Base-by-base conservation (phyloP, 2,113 vertebrate genomes). In the Saccopteryx leptura region DNA sequence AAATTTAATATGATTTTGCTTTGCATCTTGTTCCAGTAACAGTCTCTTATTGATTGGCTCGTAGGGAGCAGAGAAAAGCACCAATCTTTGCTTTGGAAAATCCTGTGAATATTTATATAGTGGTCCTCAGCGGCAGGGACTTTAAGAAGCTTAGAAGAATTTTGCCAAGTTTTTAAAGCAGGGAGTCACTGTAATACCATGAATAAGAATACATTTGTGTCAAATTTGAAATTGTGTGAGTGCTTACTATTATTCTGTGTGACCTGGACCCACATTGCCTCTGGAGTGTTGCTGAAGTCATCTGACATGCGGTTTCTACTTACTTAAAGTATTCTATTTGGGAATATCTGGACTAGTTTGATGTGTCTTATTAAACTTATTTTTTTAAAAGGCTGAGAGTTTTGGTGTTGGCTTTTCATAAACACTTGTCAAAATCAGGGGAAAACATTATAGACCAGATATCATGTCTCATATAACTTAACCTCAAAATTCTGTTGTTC, bases 141-240 rank as follows among this genome's bases (percentile, higher is more conserved):
- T 94, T 98, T 98, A 97, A 98, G 97, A 95, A 96, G 98, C 92
- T 98, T 98, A 98, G 69, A 94, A 98, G 96, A 98, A 97, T 91
- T 94, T 95, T 96, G 96, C 48, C 28, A 83, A 98, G 80, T 95
- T 97, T 98, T 97, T 89, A 95, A 96, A 97, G 69, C 84, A 87
- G 60, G 6, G 82, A 97, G 71, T 81, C 33, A 96, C 96, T 95
- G 74, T 0, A 0, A 96, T 91, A 78, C 48, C 71, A 66, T 95
- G 71, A 66, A 63, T 54, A 85, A 65, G 94, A 97, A 96, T 46
- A 0, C 81, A 91, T 82, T 94, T 84, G 17, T 92, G 95, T 97
- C 54, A 82, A 31, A 95, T 84, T 74, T 50, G 82, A 97, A 97
- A 78, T 81, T 46, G 54, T 60, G 7, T 6, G 46, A 21, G 46